These are phyloP conservation scores for Asbolus verrucosus DNA, from an alignment of 1,140 invertebrate species.

Conservation along the genomic window DNA sequence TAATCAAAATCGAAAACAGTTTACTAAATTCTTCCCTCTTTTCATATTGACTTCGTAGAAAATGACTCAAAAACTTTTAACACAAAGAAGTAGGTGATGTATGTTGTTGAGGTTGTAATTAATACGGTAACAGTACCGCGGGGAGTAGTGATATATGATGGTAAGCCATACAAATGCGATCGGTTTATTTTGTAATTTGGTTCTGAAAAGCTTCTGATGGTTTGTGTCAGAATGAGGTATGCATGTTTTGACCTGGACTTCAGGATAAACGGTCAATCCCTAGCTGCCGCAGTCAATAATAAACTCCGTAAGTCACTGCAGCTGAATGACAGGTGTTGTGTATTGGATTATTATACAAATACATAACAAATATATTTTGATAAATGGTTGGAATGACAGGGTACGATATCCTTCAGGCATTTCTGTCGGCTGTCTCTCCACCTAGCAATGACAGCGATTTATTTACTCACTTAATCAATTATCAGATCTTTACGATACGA, in stretches of 20 bases:
- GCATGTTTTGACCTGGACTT: constrained; percentile 38
- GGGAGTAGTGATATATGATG: too few relatives aligned
- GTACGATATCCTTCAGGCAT: constrained; percentile 25
- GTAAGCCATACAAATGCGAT: too few relatives aligned
- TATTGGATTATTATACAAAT: constrained; percentile 50
- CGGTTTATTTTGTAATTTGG: not conserved
- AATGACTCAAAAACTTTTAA: too few relatives aligned
- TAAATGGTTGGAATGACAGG: constrained; percentile 46
- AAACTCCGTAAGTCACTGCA: constrained; percentile 40
- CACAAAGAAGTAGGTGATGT: too few relatives aligned
- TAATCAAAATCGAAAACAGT: too few relatives aligned
- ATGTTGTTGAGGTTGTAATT: too few relatives aligned
- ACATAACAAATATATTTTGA: constrained; percentile 43
- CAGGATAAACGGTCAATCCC: constrained; percentile 9
- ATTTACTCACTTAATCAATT: constrained; percentile 49
- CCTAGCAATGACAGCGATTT: constrained; percentile 42
- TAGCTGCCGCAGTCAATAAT: constrained; percentile 42
- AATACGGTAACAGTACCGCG: too few relatives aligned
- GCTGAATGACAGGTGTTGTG: constrained; percentile 49
- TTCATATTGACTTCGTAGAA: too few relatives aligned
- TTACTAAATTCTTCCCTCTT: too few relatives aligned
- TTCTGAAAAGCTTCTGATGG: constrained; percentile 13
- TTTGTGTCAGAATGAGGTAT: constrained; percentile 17
- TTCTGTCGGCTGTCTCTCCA: constrained; percentile 34
- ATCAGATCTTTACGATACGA: constrained; percentile 8